Evolutionary conservation across 1,140 invertebrate genomes (phyloP), one percentile per base, ranked within the genome.

Genomic region (Papilio polytes): DNA sequence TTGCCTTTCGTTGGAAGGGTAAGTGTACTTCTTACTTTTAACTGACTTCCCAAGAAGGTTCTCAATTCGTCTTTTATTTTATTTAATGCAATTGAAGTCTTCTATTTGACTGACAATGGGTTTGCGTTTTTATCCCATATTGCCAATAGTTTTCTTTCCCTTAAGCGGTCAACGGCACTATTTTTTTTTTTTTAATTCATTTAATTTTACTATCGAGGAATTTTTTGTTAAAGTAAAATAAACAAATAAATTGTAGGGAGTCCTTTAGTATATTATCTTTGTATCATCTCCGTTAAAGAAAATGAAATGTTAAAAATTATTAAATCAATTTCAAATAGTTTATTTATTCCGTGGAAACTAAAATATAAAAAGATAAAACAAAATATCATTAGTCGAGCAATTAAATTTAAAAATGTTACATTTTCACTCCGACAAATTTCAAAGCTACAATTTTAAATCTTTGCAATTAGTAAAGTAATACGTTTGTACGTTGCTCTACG

Each of bases 1-100:
- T 88, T 97, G 48, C 96, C 96, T 13, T 96, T 96, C 88, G 93
- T 96, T 74, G 96, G 96, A 86, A 95, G 96, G 90, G 96, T 96
- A 84, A 94, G 93, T 92, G 53, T 31, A 6, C 1, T 15, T 18
- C 36, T 20, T 56, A 18, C 1, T 20, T 22, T 59, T 26, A 26
- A 26, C 26, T 2, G 26, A 26, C 26, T 26, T 26, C 26, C 26
- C 26, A 26, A 26, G 26, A 2, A 26, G 26, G 26, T 26, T 36
- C 36, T 36, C 4, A 36, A 3, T 36, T 36, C 6, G 36, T 36
- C 26, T 26, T 26, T 26, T 26, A 26, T 3, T 36, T 41, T 41
- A 0, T 41, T 41, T 41, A 41, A 41, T 4, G 36, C 0, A 3
- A 41, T 41, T 41, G 7, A 4, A 41, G 3, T 41, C 36, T 41